phyloP scores from a whole-genome alignment of 2,888 invertebrate genomes.

The Tuta absoluta region DNA sequence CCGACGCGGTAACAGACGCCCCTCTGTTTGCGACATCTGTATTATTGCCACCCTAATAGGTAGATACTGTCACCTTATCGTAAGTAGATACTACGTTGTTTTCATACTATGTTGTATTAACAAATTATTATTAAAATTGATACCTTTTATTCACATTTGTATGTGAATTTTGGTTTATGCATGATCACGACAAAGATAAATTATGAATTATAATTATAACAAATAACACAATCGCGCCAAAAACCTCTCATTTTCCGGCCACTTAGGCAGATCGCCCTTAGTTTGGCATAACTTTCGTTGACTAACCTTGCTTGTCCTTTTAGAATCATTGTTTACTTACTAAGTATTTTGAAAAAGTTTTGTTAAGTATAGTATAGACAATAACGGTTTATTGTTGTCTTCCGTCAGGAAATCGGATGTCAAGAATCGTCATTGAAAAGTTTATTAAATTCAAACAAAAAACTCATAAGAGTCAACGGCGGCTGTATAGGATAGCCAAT shows the following conservation, averaged over 20 bases:
- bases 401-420: too few species aligned
- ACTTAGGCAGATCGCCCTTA: too few species aligned
- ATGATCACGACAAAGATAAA: background rate
- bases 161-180: too few species aligned
- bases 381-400: too few species aligned
- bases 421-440: background rate
- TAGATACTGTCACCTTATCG: background rate
- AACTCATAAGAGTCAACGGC: constrained; percentile 49
- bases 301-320: too few species aligned
- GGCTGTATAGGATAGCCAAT: constrained; percentile 54
- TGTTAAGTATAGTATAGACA: too few species aligned
- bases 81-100: background rate
- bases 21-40: constrained; percentile 40
- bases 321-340: too few species aligned
- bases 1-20: constrained; percentile 32
- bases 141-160: too few species aligned
- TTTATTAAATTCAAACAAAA: constrained; percentile 34
- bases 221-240: too few species aligned
- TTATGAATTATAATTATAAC: background rate
- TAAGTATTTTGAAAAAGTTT: too few species aligned
- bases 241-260: too few species aligned
- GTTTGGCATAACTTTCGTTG: too few species aligned
- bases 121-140: background rate
- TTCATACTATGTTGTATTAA: background rate
- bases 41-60: constrained; percentile 24